These are phyloP conservation scores for Apis florea DNA, from an alignment of 1,140 invertebrate genomes.

Conservation along the genomic window DNA sequence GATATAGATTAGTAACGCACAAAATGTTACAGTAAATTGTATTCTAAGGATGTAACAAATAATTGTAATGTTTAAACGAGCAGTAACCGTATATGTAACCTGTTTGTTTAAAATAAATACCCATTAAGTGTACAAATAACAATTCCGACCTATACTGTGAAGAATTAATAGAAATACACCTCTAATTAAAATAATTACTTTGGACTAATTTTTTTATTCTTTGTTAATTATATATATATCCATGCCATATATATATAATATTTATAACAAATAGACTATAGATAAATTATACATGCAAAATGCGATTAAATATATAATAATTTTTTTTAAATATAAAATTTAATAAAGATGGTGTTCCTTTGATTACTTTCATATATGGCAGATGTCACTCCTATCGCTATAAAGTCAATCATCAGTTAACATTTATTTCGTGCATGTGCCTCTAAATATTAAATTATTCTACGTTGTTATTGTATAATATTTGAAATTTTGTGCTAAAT, in stretches of 20 bases:
- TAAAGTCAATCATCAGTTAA: neutral
- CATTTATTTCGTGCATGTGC: neutral
- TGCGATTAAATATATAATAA: neutral
- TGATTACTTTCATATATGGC: neutral
- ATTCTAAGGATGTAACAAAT: slow-evolving; percentile 66
- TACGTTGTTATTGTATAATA: neutral
- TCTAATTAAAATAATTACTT: neutral
- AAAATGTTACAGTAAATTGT: slow-evolving; percentile 61
- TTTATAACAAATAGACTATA: too few relatives aligned
- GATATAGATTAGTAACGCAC: slow-evolving; percentile 64
- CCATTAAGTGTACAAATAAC: slow-evolving; percentile 52
- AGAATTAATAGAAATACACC: slow-evolving; percentile 18
- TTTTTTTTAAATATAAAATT: neutral
- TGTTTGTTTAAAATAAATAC: slow-evolving; percentile 76
- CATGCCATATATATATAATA: too few relatives aligned
- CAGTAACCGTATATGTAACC: slow-evolving; percentile 69
- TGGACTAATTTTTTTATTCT: neutral
- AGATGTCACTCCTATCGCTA: slow-evolving; percentile 16
- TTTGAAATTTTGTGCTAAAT: neutral
- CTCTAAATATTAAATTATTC: neutral
- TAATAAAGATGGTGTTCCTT: neutral
- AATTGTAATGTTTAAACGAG: slow-evolving; percentile 65
- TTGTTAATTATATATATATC: neutral
- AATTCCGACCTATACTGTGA: slow-evolving; percentile 11
- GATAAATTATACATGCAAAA: neutral